Conservation (phyloP, 2,113 vertebrate species). For the Columba livia region DNA sequence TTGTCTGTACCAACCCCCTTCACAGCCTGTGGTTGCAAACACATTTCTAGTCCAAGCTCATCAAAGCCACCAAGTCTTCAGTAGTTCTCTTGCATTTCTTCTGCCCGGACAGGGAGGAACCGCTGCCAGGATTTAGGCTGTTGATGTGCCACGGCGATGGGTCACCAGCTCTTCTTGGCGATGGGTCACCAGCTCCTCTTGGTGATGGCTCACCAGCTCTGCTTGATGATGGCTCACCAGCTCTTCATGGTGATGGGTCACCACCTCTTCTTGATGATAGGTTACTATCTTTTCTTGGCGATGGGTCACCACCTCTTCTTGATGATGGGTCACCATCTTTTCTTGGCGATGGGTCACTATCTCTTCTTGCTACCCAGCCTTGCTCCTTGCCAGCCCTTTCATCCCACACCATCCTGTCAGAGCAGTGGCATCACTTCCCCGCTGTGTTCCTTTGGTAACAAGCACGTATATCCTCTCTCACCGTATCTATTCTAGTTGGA, state of each 20-base stretch:
- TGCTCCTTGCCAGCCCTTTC: fast-evolving
- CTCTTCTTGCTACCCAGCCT: background rate
- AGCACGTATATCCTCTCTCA: too few species aligned
- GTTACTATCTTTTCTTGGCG: too few species aligned
- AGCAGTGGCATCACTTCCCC: background rate
- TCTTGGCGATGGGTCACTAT: too few species aligned
- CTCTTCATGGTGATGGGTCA: too few species aligned
- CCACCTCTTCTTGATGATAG: too few species aligned
- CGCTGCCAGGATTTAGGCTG: background rate
- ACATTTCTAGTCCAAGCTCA: background rate
- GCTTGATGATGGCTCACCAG: too few species aligned
- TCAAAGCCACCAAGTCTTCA: fast-evolving
- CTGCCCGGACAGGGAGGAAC: background rate
- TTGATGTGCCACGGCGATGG: background rate
- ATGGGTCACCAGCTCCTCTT: too few species aligned
- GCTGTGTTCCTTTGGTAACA: fast-evolving
- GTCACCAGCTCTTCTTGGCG: background rate
- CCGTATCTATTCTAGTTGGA: background rate
- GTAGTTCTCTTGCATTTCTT: background rate
- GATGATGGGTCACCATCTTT: too few species aligned
- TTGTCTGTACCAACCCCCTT: background rate
- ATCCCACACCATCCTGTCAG: background rate
- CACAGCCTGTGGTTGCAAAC: background rate
- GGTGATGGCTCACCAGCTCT: too few species aligned
- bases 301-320: too few species aligned